These are phyloP conservation scores for Gymnogyps californianus DNA, from an alignment of 2,113 vertebrate genomes.

Conservation along the genomic window DNA sequence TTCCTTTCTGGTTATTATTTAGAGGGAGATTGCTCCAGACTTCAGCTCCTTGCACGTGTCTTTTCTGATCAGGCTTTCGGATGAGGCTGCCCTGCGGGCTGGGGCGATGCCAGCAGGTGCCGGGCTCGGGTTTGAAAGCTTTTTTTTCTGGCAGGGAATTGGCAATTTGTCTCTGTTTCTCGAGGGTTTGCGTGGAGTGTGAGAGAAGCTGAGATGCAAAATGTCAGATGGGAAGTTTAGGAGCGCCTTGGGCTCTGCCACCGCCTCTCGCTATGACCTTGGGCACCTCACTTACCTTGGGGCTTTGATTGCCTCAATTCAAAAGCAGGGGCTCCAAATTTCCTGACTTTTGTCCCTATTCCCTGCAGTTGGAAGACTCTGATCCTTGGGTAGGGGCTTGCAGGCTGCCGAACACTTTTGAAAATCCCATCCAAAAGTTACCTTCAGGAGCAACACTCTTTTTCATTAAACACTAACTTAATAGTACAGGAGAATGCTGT, in stretches of 20 bases:
- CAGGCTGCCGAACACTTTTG: not conserved
- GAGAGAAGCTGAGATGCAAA: not conserved
- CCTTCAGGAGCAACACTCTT: not conserved
- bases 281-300: not conserved
- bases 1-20: not conserved
- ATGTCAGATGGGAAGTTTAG: not conserved
- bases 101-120: not conserved
- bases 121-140: not conserved
- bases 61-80: not conserved
- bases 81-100: not conserved
- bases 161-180: not conserved
- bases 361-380: accelerated
- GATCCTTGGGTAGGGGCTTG: not conserved
- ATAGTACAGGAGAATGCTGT: not conserved
- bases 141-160: not conserved
- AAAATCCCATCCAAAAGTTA: not conserved
- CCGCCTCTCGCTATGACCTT: not conserved
- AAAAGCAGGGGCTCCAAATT: not conserved
- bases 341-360: not conserved
- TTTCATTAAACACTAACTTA: not conserved
- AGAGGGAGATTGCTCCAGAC: not conserved
- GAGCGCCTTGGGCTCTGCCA: not conserved
- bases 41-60: not conserved
- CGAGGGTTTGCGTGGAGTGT: accelerated
- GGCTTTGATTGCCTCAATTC: not conserved